These are phyloP conservation scores for Podiceps cristatus DNA, from an alignment of 2,113 vertebrate genomes.

Conservation along the genomic window DNA sequence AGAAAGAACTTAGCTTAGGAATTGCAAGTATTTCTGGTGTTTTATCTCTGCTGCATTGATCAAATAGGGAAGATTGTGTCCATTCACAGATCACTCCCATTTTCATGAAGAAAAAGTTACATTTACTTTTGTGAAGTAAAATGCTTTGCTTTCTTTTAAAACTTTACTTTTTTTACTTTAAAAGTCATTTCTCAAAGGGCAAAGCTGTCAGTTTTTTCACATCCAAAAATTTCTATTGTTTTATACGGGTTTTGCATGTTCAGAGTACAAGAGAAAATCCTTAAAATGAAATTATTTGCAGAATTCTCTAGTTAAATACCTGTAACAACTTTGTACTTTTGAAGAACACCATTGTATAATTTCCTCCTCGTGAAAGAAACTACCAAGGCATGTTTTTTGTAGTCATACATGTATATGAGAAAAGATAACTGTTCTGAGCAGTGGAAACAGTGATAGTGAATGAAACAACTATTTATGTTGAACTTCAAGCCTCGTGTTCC, in stretches of 20 bases:
- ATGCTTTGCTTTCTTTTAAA: neutral
- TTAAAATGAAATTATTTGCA: neutral
- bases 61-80: neutral
- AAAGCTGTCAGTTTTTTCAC: neutral
- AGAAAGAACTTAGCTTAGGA: slow-evolving; percentile 26
- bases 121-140: neutral
- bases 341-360: neutral
- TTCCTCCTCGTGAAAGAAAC: neutral
- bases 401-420: neutral
- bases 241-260: neutral
- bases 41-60: neutral
- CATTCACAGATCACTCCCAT: neutral
- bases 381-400: neutral
- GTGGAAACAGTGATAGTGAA: neutral
- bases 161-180: neutral
- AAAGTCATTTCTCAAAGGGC: neutral
- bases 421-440: neutral
- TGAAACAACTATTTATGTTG: neutral
- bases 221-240: neutral
- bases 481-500: neutral
- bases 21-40: slow-evolving; percentile 20
- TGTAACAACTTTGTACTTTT: neutral
- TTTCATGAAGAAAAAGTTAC: neutral
- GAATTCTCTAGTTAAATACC: neutral
- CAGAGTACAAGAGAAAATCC: neutral